Evolutionary conservation across 2,888 invertebrate genomes (phyloP).

Genomic region (Sturmia bella): DNA sequence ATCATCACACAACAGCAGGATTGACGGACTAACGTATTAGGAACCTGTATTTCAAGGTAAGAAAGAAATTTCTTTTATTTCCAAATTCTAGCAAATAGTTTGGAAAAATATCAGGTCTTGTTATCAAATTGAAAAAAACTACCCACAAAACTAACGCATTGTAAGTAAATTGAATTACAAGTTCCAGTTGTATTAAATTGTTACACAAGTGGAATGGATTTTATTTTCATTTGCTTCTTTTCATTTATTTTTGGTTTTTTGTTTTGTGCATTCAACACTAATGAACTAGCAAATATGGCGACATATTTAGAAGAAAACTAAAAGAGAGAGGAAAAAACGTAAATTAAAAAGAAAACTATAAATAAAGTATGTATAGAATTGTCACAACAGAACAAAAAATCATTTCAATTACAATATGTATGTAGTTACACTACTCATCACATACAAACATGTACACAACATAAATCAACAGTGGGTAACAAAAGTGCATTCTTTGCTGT

Average conservation of each 20-base stretch:
- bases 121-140: constrained; percentile 38
- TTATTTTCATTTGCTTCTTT: constrained; percentile 18
- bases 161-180: constrained; percentile 13
- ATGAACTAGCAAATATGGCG: constrained; percentile 70
- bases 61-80: constrained; percentile 48
- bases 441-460: no score
- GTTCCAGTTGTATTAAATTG: constrained; percentile 15
- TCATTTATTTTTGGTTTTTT: constrained; percentile 21
- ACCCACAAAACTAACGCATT: constrained; percentile 11
- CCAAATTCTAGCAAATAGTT: constrained; percentile 51
- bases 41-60: constrained; percentile 1
- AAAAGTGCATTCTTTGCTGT: neutral
- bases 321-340: neutral
- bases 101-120: constrained; percentile 62
- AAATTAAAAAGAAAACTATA: constrained; percentile 28
- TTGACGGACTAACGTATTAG: constrained; percentile 17
- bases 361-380: constrained; percentile 56
- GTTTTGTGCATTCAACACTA: constrained; percentile 63
- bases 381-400: constrained; percentile 56
- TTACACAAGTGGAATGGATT: constrained; percentile 29
- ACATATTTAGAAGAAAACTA: constrained; percentile 54
- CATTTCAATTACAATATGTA: constrained; percentile 58
- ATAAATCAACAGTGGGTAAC: constrained; percentile 49
- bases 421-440: no score
- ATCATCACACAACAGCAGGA: neutral